Conservation (phyloP, 2,888 invertebrate species). For the Andrena flavipes region DNA sequence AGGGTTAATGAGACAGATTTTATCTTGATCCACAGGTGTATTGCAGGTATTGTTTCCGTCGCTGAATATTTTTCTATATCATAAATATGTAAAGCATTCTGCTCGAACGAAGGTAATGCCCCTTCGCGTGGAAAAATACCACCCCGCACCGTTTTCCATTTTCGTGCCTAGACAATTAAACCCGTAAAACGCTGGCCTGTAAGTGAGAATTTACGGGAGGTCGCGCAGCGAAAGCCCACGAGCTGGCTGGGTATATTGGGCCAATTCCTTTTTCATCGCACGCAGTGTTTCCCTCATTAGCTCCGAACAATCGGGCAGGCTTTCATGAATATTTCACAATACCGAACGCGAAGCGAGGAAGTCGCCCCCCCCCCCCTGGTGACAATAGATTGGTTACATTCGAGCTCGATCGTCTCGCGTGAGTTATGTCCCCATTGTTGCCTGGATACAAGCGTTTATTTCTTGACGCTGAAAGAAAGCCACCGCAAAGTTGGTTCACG, state of each 20-base stretch:
- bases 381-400: conserved; percentile 54
- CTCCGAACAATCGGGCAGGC: conserved; percentile 35
- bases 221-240: neutral
- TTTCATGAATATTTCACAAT: conserved; percentile 56
- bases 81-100: neutral
- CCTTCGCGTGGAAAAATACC: neutral
- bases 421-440: conserved; percentile 55
- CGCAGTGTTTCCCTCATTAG: conserved; percentile 50
- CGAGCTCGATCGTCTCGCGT: conserved; percentile 48
- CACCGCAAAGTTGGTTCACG: neutral
- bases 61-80: neutral
- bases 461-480: conserved; percentile 30
- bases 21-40: neutral
- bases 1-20: too few species aligned
- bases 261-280: conserved; percentile 8
- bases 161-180: conserved; percentile 19
- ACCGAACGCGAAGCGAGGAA: conserved; percentile 21
- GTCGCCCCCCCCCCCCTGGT: conserved; percentile 8
- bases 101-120: neutral
- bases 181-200: conserved; percentile 1
- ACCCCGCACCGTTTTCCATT: neutral
- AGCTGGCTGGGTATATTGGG: neutral
- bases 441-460: conserved; percentile 33
- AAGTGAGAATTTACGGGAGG: conserved; percentile 25
- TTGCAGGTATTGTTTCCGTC: neutral